Percentiles rank a stretch among this genome's conserved stretches.
These are phyloP conservation scores for Dendrophyllia cribrosa DNA, from an alignment of 64 coral and sea anemone genomes.

Conservation along the genomic window DNA sequence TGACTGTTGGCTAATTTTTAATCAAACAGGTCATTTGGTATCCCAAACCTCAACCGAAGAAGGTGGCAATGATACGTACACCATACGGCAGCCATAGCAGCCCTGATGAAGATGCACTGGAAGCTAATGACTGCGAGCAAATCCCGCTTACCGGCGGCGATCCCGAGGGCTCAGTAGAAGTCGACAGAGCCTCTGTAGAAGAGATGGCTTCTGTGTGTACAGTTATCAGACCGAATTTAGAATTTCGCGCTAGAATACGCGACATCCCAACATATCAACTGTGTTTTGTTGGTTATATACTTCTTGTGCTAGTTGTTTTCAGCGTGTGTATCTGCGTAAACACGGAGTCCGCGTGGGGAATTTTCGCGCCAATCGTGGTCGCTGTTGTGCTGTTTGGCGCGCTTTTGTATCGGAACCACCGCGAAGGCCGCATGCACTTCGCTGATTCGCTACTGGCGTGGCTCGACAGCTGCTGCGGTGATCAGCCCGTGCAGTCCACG, in stretches of 20 bases:
- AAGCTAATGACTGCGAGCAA: constrained; percentile 43
- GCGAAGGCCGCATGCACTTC: constrained; percentile 24
- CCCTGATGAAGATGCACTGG: constrained; percentile 26
- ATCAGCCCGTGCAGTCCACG: constrained; percentile 39
- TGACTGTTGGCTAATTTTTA: background rate
- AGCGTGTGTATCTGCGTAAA: constrained; percentile 45
- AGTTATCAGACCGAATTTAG: constrained; percentile 1
- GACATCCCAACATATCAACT: constrained; percentile 39
- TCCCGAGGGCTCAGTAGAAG: constrained; percentile 4
- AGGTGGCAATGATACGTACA: background rate
- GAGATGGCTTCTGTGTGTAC: constrained; percentile 17
- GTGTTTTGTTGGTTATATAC: constrained; percentile 30
- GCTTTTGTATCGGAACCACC: constrained; percentile 35
- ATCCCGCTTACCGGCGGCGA: constrained; percentile 8
- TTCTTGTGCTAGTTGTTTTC: constrained; percentile 11
- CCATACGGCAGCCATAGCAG: constrained; percentile 25
- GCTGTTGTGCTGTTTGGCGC: constrained; percentile 13
- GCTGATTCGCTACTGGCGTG: background rate
- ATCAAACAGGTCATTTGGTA: constrained; percentile 61
- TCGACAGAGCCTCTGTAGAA: constrained; percentile 4
- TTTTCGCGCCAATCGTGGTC: constrained; percentile 46
- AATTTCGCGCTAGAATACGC: constrained; percentile 20
- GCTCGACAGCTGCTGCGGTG: constrained; percentile 16
- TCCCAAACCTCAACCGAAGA: constrained; percentile 17
- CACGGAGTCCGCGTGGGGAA: background rate